phyloP scores from a whole-genome alignment of 2,888 invertebrate species.

The Halictus quadricinctus region DNA sequence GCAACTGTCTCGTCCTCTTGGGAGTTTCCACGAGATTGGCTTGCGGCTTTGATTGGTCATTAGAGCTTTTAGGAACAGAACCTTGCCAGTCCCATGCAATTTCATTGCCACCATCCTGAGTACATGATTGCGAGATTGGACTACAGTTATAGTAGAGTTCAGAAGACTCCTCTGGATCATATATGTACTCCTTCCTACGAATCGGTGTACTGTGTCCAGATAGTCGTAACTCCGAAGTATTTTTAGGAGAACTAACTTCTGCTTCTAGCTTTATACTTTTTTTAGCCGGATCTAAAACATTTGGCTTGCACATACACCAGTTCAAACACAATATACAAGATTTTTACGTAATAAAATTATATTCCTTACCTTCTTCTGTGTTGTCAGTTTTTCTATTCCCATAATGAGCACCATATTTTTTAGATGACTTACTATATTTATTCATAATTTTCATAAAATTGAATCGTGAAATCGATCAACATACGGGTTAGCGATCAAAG shows the following conservation, averaged over 20 bases:
- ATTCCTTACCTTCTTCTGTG: conserved; percentile 36
- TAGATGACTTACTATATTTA: conserved; percentile 11
- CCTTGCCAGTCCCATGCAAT: conserved; percentile 84
- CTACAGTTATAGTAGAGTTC: conserved; percentile 68
- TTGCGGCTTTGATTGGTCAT: conserved; percentile 12
- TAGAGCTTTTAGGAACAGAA: conserved; percentile 68
- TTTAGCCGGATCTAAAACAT: conserved; percentile 20
- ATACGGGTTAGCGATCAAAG: conserved; percentile 1
- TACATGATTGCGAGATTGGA: conserved; percentile 77
- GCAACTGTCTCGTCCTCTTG: conserved; percentile 65
- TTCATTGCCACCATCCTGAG: conserved; percentile 82
- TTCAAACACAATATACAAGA: not conserved
- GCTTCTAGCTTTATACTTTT: conserved; percentile 19
- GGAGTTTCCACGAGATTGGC: conserved; percentile 64
- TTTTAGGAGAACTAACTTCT: conserved; percentile 31
- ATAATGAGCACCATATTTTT: conserved; percentile 8
- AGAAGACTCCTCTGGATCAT: conserved; percentile 53
- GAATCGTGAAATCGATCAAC: not conserved
- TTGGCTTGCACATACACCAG: not conserved
- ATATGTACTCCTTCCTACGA: conserved; percentile 27
- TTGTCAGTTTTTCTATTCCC: not conserved
- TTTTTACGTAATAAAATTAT: not conserved
- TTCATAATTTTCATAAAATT: conserved; percentile 40
- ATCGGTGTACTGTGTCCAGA: conserved; percentile 69
- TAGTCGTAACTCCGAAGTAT: not conserved